Conservation (phyloP, 30 jellyfish, hydroid and myxozoan genomes). For the Haliclystus octoradiatus region DNA sequence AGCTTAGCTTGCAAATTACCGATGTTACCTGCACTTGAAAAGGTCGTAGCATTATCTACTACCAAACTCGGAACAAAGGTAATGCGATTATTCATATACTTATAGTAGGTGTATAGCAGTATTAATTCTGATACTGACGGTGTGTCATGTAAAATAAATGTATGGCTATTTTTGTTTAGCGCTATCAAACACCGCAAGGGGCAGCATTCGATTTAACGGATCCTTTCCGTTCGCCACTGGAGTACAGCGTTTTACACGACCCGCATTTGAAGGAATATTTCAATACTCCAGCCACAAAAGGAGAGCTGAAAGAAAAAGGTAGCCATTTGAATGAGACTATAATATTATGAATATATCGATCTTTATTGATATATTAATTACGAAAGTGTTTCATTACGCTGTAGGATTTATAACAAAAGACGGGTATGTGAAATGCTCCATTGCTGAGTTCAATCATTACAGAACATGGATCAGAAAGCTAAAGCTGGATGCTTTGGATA, state of each 20-base stretch:
- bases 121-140: too few species aligned
- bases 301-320: conserved; percentile 50
- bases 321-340: too few species aligned
- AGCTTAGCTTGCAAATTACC: conserved; percentile 84
- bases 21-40: conserved; percentile 50
- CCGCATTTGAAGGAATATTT: conserved; percentile 62
- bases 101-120: too few species aligned
- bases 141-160: not conserved
- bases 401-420: conserved; percentile 65
- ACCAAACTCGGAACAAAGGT: conserved; percentile 92
- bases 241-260: conserved; percentile 70
- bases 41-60: conserved; percentile 46
- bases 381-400: too few species aligned
- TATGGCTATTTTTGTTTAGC: conserved; percentile 15
- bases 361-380: too few species aligned
- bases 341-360: too few species aligned
- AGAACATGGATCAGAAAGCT: conserved; percentile 77
- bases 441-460: conserved; percentile 65
- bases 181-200: conserved; percentile 47
- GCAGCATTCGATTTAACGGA: conserved; percentile 64
- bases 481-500: conserved; percentile 46
- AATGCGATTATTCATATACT: not conserved
- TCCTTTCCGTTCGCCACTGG: conserved; percentile 35
- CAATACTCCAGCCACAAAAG: conserved; percentile 31
- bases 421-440: conserved; percentile 77